A percentile compares a stretch with the other conserved stretches of the same genome.
Conservation (phyloP, 92 coral and sea anemone species). For the Galaxea fascicularis region DNA sequence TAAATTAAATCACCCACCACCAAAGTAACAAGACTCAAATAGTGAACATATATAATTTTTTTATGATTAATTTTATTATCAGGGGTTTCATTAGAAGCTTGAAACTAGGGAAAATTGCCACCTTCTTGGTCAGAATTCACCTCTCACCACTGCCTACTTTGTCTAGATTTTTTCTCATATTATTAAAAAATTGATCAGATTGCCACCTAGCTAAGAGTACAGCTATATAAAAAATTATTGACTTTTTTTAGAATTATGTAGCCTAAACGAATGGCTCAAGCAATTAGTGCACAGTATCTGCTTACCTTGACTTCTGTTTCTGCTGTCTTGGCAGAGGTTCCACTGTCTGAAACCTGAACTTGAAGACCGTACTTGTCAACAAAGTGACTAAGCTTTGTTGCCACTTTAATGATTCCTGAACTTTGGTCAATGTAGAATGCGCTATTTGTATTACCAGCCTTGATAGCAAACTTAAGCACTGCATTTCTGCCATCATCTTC, state of each 20-base stretch:
- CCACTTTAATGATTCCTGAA: constrained; percentile 87
- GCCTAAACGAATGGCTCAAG: background rate
- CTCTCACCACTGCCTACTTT: too few species aligned
- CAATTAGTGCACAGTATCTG: background rate
- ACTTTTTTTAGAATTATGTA: too few species aligned
- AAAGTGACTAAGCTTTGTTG: constrained; percentile 61
- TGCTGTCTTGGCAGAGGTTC: constrained; percentile 73
- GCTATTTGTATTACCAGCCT: constrained; percentile 68
- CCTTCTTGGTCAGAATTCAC: too few species aligned
- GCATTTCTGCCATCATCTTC: constrained; percentile 87
- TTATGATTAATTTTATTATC: too few species aligned
- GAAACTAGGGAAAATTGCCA: too few species aligned
- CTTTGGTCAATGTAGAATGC: constrained; percentile 88
- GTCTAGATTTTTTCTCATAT: too few species aligned
- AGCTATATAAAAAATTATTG: too few species aligned
- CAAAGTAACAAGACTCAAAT: too few species aligned
- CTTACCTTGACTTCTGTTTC: constrained; percentile 80
- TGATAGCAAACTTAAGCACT: constrained; percentile 80
- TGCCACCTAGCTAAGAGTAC: too few species aligned
- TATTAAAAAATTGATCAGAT: too few species aligned
- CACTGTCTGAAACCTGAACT: constrained; percentile 88
- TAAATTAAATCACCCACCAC: background rate
- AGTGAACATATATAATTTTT: too few species aligned
- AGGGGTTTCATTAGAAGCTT: too few species aligned
- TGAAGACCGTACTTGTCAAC: constrained; percentile 70